These are phyloP conservation scores for Rhombomys opimus DNA, from an alignment of 2,113 vertebrate genomes.

Conservation along the genomic window DNA sequence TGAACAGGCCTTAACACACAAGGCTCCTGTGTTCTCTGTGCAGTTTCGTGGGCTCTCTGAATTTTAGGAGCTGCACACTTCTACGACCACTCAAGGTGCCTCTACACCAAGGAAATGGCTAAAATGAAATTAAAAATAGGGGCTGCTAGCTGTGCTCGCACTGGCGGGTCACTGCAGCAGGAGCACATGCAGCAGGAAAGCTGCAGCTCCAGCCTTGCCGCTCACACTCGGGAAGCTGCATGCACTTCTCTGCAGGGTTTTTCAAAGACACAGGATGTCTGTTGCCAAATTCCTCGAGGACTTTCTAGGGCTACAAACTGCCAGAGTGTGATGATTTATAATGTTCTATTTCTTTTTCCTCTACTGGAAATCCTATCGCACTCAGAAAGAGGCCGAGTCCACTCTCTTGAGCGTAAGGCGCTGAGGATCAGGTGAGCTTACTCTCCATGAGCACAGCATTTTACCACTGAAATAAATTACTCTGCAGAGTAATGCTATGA, in stretches of 20 bases:
- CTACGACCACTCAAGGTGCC: neutral
- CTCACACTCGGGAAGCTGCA: neutral
- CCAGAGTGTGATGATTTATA: neutral
- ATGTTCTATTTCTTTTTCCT: slow-evolving; percentile 23
- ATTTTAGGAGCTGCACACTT: neutral
- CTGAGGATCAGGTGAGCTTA: neutral
- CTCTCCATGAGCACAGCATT: neutral
- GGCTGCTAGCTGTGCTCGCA: neutral
- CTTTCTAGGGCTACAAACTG: slow-evolving; percentile 28
- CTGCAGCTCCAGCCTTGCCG: neutral
- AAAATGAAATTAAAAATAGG: slow-evolving; percentile 1
- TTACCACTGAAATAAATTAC: neutral
- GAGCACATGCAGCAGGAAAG: neutral
- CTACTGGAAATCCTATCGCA: slow-evolving; percentile 8
- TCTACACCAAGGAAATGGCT: neutral
- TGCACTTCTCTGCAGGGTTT: neutral
- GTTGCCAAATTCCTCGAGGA: neutral
- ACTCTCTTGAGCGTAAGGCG: slow-evolving; percentile 29
- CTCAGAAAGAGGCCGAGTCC: neutral
- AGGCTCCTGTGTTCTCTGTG: neutral
- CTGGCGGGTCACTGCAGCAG: neutral
- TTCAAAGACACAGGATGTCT: neutral
- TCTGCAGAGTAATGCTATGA: neutral
- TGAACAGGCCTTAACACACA: slow-evolving; percentile 14
- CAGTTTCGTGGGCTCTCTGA: neutral